Conservation (phyloP, 2,888 invertebrate species). For the Zaprionus obscuricornis region DNA sequence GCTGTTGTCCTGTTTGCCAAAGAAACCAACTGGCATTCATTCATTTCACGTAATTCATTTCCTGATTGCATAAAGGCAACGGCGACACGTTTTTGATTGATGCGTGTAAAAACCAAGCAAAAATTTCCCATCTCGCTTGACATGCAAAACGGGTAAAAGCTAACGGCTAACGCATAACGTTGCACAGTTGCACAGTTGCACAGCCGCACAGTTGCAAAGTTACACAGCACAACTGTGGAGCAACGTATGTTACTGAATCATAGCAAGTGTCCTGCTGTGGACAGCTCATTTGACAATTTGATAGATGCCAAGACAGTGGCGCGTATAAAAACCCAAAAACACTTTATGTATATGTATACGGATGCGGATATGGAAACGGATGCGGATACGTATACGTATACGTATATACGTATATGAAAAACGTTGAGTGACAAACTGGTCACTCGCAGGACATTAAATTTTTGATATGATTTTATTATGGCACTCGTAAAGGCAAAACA, state of each 20-base stretch:
- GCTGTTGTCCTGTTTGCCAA: no score
- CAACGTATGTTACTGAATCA: no score
- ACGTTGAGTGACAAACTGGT: slow-evolving; percentile 26
- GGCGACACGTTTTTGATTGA: slow-evolving; percentile 50
- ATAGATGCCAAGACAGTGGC: slow-evolving; percentile 63
- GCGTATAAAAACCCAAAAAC: no score
- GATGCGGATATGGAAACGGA: no score
- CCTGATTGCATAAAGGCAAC: slow-evolving; percentile 51
- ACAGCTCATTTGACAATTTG: slow-evolving; percentile 76
- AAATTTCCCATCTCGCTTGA: slow-evolving; percentile 4
- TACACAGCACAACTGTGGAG: not conserved
- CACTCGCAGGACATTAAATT: slow-evolving; percentile 53
- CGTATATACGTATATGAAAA: not conserved
- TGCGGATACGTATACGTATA: no score
- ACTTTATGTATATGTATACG: no score
- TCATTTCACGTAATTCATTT: slow-evolving; percentile 58
- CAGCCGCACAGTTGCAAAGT: not conserved
- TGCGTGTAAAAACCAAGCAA: slow-evolving; percentile 21
- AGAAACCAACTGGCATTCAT: slow-evolving; percentile 24
- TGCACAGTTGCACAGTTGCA: not conserved
- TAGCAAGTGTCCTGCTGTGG: slow-evolving; percentile 49
- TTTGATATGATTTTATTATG: slow-evolving; percentile 72
- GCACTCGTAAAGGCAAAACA: slow-evolving; percentile 53
- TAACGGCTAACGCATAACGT: slow-evolving; percentile 15
- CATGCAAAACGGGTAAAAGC: slow-evolving; percentile 44